Conservation (phyloP, 2,113 vertebrate genomes). For the Eclectus roratus region DNA sequence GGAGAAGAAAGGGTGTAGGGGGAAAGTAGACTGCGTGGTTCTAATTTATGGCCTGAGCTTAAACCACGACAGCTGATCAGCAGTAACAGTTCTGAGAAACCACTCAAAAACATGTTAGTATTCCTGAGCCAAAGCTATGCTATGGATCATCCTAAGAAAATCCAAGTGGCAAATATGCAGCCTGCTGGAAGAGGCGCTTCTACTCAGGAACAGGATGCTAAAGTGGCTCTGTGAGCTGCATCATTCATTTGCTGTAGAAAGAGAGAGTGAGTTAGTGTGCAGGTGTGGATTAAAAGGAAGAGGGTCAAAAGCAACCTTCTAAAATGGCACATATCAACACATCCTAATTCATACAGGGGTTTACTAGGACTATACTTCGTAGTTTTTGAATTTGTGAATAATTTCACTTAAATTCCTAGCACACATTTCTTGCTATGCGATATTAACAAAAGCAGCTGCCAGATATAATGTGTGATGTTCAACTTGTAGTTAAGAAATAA, state of each 20-base stretch:
- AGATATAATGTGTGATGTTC: not conserved
- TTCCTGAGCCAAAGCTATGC: not conserved
- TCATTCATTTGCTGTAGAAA: not conserved
- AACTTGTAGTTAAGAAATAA: not conserved
- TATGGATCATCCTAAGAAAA: not conserved
- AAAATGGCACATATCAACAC: not conserved
- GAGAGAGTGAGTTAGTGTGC: not conserved
- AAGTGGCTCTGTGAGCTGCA: not conserved
- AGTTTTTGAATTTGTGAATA: not conserved
- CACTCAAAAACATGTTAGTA: not conserved
- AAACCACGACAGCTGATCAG: too few relatives aligned
- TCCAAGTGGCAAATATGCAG: not conserved
- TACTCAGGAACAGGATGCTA: not conserved
- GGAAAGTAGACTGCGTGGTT: too few relatives aligned
- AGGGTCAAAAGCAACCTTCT: fast-evolving
- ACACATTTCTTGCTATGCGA: not conserved
- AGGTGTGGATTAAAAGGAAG: not conserved
- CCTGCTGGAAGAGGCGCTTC: not conserved
- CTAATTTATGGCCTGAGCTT: too few relatives aligned
- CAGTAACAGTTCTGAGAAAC: not conserved
- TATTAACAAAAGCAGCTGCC: not conserved
- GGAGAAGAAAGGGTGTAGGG: too few relatives aligned
- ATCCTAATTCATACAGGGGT: not conserved
- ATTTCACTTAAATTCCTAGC: not conserved
- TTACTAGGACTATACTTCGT: not conserved